These are phyloP conservation scores for Phallusia fumigata DNA, from an alignment of 23 tunicate species.

Conservation along the genomic window DNA sequence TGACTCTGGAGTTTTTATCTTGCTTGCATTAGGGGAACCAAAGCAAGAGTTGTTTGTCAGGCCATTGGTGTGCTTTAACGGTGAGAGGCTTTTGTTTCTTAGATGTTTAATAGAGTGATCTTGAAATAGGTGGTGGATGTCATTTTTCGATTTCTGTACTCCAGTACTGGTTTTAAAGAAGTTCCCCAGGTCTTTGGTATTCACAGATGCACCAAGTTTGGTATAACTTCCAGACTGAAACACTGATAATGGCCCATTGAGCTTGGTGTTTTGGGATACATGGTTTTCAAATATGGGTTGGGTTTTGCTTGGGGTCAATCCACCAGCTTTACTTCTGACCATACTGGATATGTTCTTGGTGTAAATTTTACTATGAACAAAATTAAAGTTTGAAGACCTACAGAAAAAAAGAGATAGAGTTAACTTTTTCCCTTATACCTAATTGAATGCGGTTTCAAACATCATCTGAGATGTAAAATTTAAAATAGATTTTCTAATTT, in stretches of 20 bases:
- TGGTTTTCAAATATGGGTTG: neutral
- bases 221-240: constrained; percentile 3
- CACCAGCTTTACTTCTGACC: constrained; percentile 2
- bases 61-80: neutral
- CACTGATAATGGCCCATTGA: neutral
- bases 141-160: neutral
- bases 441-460: too few relatives aligned
- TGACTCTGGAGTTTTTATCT: neutral
- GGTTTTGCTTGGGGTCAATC: neutral
- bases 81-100: neutral
- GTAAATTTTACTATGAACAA: neutral
- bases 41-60: neutral
- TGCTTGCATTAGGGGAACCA: neutral
- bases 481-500: too few relatives aligned
- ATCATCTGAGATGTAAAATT: too few relatives aligned
- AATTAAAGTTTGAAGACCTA: too few relatives aligned
- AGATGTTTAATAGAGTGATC: neutral
- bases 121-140: neutral
- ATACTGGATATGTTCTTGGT: neutral
- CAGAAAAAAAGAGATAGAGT: too few relatives aligned
- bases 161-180: neutral
- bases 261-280: neutral
- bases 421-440: too few relatives aligned
- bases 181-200: neutral
- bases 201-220: neutral